phyloP scores from a whole-genome alignment of 2,797 vertebrate species.

The Pseudochirops cupreus region DNA sequence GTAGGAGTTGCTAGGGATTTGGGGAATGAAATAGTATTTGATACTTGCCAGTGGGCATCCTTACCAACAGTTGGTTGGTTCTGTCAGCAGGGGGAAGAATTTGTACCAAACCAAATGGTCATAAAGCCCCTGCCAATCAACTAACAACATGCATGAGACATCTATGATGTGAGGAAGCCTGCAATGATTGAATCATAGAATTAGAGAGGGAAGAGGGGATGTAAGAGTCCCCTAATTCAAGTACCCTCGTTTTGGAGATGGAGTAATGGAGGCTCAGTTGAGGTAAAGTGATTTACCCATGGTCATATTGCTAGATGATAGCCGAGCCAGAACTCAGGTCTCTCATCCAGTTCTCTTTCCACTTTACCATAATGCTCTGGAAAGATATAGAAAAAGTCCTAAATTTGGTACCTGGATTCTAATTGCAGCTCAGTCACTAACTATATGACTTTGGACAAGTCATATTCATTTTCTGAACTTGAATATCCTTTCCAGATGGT shows the following conservation, averaged over 20 bases:
- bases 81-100: slow-evolving; percentile 11
- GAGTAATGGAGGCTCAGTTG: neutral
- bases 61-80: neutral
- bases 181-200: neutral
- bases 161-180: neutral
- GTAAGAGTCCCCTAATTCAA: neutral
- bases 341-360: neutral
- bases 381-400: neutral
- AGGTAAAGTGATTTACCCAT: neutral
- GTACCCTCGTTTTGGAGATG: neutral
- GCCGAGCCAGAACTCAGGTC: neutral
- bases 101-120: neutral
- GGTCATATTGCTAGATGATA: neutral
- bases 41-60: slow-evolving; percentile 68
- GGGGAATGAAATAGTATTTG: slow-evolving; percentile 75
- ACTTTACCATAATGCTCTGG: neutral
- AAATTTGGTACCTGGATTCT: neutral
- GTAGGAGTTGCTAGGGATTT: slow-evolving; percentile 71
- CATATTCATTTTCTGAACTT: neutral
- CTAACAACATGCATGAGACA: neutral
- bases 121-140: neutral
- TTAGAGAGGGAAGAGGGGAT: neutral
- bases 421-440: neutral
- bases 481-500: neutral
- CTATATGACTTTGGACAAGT: neutral